Conservation (phyloP, 30 jellyfish, hydroid and myxozoan genomes). For the Morbakka virulenta region DNA sequence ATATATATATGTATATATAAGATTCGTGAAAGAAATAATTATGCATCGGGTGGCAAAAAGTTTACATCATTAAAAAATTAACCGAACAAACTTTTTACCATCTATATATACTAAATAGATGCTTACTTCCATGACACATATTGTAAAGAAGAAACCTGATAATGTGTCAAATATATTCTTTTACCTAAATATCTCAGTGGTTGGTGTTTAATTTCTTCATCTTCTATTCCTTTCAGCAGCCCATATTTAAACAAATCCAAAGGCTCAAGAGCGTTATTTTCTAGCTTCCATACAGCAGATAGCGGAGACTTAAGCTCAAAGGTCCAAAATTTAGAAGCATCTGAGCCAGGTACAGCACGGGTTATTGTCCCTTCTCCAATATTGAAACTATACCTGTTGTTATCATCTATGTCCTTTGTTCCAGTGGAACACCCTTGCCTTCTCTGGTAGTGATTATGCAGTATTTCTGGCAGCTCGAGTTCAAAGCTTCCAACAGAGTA, state of each 20-base stretch:
- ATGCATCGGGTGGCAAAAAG: too few relatives aligned
- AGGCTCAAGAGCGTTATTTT: constrained; percentile 39
- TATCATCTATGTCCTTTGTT: background rate
- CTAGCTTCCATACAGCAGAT: constrained; percentile 82
- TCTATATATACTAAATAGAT: too few relatives aligned
- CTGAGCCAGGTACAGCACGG: constrained; percentile 8
- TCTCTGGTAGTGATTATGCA: constrained; percentile 15
- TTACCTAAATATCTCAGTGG: constrained; percentile 71
- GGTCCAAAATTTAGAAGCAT: constrained; percentile 52
- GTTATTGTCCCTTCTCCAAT: constrained; percentile 73
- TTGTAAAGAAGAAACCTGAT: too few relatives aligned
- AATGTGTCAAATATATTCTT: too few relatives aligned
- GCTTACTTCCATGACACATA: too few relatives aligned
- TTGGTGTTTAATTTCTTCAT: constrained; percentile 24
- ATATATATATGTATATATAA: too few relatives aligned
- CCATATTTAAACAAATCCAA: constrained; percentile 78
- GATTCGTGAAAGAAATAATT: too few relatives aligned
- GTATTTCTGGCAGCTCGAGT: constrained; percentile 55
- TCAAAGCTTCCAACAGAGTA: constrained; percentile 90
- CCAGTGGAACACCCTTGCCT: constrained; percentile 1
- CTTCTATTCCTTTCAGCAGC: constrained; percentile 28
- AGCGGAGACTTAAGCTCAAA: constrained; percentile 77
- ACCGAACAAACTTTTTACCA: too few relatives aligned
- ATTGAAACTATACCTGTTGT: constrained; percentile 34
- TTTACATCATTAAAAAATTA: too few relatives aligned